Conservation (phyloP, 2,797 vertebrate species). For the Sebastes melanostomus region DNA sequence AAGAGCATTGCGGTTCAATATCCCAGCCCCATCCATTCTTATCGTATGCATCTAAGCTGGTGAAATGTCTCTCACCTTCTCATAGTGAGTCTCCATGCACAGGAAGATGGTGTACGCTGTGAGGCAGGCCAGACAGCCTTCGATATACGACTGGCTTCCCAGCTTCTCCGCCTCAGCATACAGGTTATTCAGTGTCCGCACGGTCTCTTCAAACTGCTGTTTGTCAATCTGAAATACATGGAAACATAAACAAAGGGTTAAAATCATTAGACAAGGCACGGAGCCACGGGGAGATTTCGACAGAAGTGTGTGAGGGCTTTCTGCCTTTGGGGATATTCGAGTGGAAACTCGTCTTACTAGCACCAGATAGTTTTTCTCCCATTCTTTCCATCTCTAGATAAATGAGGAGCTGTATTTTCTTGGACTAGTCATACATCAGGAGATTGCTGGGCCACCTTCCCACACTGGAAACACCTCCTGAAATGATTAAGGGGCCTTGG, state of each 20-base stretch:
- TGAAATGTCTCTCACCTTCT: conserved; percentile 84
- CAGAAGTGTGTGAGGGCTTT: background rate
- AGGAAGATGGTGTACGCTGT: conserved; percentile 95
- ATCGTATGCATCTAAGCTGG: background rate
- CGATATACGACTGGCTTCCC: conserved; percentile 93
- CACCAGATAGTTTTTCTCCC: conserved; percentile 24
- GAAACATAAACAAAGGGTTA: background rate
- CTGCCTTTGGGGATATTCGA: conserved; percentile 2
- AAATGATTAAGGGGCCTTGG: conserved; percentile 58
- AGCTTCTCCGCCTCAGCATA: conserved; percentile 96
- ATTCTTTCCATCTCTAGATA: conserved; percentile 40
- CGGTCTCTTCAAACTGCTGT: conserved; percentile 96
- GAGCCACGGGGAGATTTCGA: background rate
- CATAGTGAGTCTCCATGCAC: conserved; percentile 98
- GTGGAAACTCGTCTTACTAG: conserved; percentile 36
- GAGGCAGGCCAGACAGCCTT: conserved; percentile 94
- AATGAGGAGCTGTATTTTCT: conserved; percentile 52
- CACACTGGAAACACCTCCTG: conserved; percentile 41
- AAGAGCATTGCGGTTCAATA: background rate
- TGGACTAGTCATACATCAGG: conserved; percentile 46
- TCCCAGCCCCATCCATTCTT: background rate
- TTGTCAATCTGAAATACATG: conserved; percentile 86
- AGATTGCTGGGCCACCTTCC: conserved; percentile 47
- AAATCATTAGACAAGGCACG: background rate
- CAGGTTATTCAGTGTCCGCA: conserved; percentile 90